These are phyloP conservation scores for Taphrorychus bicolor DNA, from an alignment of 2,888 invertebrate species.

Conservation along the genomic window DNA sequence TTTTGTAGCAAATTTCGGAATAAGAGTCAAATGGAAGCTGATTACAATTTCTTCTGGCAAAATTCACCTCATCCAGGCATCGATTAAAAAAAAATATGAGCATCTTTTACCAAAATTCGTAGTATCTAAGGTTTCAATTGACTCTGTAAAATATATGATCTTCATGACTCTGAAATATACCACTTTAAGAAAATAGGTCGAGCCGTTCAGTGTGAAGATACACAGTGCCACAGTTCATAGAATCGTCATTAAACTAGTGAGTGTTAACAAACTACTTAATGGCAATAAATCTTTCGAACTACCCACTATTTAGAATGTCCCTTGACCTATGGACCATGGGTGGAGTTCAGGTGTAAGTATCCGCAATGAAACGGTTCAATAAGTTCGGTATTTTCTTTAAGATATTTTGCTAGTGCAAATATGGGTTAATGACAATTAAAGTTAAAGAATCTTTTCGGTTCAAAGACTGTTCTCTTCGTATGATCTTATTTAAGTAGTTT, in stretches of 20 bases:
- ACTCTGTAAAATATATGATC: too few relatives aligned
- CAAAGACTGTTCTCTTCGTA: background rate
- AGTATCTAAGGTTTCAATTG: too few relatives aligned
- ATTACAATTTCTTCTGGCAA: too few relatives aligned
- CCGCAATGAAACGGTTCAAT: background rate
- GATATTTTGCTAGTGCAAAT: background rate
- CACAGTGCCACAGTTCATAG: background rate
- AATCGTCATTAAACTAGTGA: background rate
- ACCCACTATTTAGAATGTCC: background rate
- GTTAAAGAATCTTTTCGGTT: background rate
- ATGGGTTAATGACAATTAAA: background rate
- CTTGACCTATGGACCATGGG: conserved; percentile 3
- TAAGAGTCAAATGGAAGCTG: too few relatives aligned
- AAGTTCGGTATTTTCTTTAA: background rate
- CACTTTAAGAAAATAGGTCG: too few relatives aligned
- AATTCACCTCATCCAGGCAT: too few relatives aligned
- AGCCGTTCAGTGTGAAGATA: background rate
- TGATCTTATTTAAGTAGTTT: background rate
- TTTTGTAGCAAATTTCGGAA: too few relatives aligned
- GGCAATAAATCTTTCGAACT: background rate
- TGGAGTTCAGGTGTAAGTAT: background rate
- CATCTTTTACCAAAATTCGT: too few relatives aligned
- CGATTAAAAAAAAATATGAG: too few relatives aligned
- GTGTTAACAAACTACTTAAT: background rate
- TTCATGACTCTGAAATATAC: too few relatives aligned